Evolutionary conservation across 1,140 invertebrate species (phyloP).

Genomic region (Drepana arcuata): DNA sequence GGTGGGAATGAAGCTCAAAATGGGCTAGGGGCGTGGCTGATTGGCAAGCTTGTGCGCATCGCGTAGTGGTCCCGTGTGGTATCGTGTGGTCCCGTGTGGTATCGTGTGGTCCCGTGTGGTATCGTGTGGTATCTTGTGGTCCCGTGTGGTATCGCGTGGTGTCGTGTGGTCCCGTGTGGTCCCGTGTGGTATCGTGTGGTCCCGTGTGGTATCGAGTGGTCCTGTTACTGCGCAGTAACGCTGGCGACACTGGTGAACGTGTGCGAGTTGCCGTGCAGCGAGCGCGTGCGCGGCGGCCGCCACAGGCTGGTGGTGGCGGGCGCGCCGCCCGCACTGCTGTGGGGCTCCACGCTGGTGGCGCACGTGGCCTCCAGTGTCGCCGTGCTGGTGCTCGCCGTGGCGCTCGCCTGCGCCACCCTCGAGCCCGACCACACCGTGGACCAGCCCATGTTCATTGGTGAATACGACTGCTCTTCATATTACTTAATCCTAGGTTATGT

Average conservation of each 20-base stretch:
- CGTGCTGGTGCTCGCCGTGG: slow-evolving; percentile 17
- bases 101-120: no score
- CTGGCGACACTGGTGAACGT: slow-evolving; percentile 20
- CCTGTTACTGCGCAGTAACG: slow-evolving; percentile 17
- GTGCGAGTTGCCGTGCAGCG: slow-evolving; percentile 24
- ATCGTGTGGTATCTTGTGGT: not conserved
- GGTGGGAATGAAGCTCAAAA: no score
- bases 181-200: not conserved
- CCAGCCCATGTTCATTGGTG: slow-evolving; percentile 25
- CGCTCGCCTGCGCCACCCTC: slow-evolving; percentile 8
- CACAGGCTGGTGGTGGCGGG: slow-evolving; percentile 43
- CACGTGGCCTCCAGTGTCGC: slow-evolving; percentile 14
- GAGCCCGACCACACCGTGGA: slow-evolving; percentile 28
- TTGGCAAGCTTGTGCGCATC: no score
- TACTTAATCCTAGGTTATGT: not conserved
- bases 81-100: no score
- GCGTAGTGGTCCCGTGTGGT: no score
- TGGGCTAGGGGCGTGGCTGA: no score
- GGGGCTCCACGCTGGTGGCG: slow-evolving; percentile 24
- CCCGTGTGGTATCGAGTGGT: not conserved
- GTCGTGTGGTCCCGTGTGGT: not conserved
- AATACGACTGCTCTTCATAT: slow-evolving; percentile 3
- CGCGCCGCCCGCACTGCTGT: slow-evolving; percentile 28
- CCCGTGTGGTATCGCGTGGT: not conserved
- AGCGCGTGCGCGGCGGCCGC: slow-evolving; percentile 27